phyloP scores from a whole-genome alignment of 2,888 invertebrate genomes.

The Iphiclides podalirius region DNA sequence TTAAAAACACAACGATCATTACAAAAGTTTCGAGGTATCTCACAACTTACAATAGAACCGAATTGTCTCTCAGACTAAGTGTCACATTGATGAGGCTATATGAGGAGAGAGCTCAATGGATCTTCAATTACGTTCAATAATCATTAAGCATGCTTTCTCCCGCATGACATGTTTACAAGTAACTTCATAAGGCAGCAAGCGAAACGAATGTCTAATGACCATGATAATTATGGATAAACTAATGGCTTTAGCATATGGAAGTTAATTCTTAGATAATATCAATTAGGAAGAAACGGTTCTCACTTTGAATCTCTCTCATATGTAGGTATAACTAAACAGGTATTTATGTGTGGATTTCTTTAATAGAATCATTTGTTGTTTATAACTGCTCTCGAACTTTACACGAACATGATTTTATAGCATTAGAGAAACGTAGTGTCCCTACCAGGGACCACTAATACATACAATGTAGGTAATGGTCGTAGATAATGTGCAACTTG shows the following conservation, averaged over 20 bases:
- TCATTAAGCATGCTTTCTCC: neutral
- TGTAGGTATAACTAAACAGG: too few species aligned
- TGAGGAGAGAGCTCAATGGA: neutral
- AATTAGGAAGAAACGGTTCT: neutral
- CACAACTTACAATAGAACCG: too few species aligned
- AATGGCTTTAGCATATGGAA: neutral
- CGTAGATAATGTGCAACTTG: too few species aligned
- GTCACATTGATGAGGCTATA: neutral
- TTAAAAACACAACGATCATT: neutral
- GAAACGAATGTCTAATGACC: neutral
- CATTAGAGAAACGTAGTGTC: too few species aligned
- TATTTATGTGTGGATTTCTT: too few species aligned
- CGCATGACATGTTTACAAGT: neutral
- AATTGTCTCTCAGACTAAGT: neutral
- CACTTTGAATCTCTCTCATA: too few species aligned
- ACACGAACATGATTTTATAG: too few species aligned
- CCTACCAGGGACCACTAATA: too few species aligned
- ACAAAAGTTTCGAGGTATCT: too few species aligned
- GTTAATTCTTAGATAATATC: neutral
- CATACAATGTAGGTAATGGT: too few species aligned
- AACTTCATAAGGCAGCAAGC: neutral
- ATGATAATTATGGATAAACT: neutral
- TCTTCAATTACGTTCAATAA: conserved; percentile 1
- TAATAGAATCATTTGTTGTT: too few species aligned
- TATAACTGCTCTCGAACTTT: too few species aligned